Base-by-base conservation (phyloP, 2,888 invertebrate species). In the Drosophila bunnanda region DNA sequence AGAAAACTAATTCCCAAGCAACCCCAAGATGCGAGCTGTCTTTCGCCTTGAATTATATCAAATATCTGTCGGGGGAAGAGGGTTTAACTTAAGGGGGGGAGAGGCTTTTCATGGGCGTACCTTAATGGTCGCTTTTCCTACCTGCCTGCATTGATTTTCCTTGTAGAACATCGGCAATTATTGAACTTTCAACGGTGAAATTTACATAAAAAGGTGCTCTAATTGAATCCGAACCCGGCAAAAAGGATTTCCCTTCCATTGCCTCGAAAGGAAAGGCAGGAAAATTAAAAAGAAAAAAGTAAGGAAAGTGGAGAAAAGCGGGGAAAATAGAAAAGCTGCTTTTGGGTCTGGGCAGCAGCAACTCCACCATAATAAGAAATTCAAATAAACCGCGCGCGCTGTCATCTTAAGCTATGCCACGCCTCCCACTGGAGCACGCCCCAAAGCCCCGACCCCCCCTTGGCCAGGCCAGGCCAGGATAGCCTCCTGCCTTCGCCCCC, bases 131-230 rank as follows among this genome's bases (percentile, higher is more conserved):
- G 34, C 44, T 54, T 43, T n/a, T 67, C 64, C 69, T 66, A 83
- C 83, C 83, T 88, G 59, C 57, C 59, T 41, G 59, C 88, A 78
- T 91, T 91, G 90, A 89, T 90, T 91, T 89, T 80, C 88, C 91
- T 91, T 91, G 91, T 91, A 90, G 89, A 91, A 92, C 92, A 91
- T 88, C 88, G 88, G 85, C 90, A 88, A 92, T 92, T 91, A 92
- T 92, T 91, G 92, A 84, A 84, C 83, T 91, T 91, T 89, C 89
- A 90, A 91, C 82, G 89, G 71, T 62, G 54, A 67, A 61, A 78
- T 84, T 84, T 88, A 77, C 83, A 84, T 84, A 87, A 83, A 85
- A 82, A 86, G 89, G 88, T 78, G 85, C 75, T 75, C 76, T 85
- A 85, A 89, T 85, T 89, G 85, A 85, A 85, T 80, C 75, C 83